phyloP scores from a whole-genome alignment of 2,113 vertebrate species.

The Chaetodon trifascialis region DNA sequence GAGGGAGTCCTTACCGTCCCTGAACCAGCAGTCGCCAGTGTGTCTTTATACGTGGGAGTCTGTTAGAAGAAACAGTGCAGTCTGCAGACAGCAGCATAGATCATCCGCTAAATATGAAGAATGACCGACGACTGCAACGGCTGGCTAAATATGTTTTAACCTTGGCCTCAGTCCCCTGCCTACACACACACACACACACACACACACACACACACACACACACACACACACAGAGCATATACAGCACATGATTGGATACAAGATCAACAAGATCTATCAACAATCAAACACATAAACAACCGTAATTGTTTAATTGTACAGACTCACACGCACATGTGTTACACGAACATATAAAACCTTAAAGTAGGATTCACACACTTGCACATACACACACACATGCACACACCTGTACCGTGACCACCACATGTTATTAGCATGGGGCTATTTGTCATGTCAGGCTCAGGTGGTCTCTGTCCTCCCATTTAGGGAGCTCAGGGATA shows the following conservation, averaged over 20 bases:
- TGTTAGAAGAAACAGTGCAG: constrained; percentile 8
- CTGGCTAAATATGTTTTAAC: constrained; percentile 59
- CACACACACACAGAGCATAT: background rate
- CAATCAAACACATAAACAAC: constrained; percentile 5
- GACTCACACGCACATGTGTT: background rate
- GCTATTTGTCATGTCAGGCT: constrained; percentile 65
- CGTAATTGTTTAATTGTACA: constrained; percentile 14
- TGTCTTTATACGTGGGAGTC: background rate
- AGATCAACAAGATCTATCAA: background rate
- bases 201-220: constrained; percentile 13
- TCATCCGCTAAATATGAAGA: constrained; percentile 51
- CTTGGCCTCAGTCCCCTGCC: constrained; percentile 36
- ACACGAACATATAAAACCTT: constrained; percentile 3
- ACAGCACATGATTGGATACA: background rate
- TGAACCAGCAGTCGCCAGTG: background rate
- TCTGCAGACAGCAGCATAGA: constrained; percentile 50
- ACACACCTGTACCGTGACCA: constrained; percentile 19
- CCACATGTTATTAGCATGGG: constrained; percentile 51
- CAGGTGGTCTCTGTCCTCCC: constrained; percentile 41
- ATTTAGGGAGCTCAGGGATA: constrained; percentile 41
- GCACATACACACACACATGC: constrained; percentile 4
- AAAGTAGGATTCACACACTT: background rate
- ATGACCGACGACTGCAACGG: constrained; percentile 22
- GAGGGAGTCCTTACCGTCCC: background rate
- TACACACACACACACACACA: constrained; percentile 5